These are phyloP conservation scores for Eurytoma adleriae DNA, from an alignment of 2,888 invertebrate genomes.

Conservation along the genomic window DNA sequence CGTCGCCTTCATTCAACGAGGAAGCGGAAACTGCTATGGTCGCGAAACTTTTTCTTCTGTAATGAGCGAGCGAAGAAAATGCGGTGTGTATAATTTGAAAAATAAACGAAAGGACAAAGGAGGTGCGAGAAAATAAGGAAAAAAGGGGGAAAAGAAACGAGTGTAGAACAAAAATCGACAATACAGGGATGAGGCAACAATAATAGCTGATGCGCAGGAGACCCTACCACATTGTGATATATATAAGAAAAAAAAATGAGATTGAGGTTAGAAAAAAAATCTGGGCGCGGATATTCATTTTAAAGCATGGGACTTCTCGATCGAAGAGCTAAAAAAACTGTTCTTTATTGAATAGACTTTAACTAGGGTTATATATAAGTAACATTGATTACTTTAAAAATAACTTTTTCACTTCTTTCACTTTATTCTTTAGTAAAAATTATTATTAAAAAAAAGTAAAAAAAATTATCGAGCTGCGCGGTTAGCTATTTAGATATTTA, in stretches of 20 bases:
- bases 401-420: neutral
- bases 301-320: constrained; percentile 5
- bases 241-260: constrained; percentile 59
- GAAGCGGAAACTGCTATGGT: constrained; percentile 60
- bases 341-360: constrained; percentile 40
- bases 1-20: constrained; percentile 74
- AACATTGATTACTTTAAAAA: constrained; percentile 46
- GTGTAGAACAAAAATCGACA: constrained; percentile 71
- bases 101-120: neutral
- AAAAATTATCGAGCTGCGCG: no score
- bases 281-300: constrained; percentile 37
- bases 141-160: constrained; percentile 33
- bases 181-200: constrained; percentile 76
- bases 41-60: constrained; percentile 56
- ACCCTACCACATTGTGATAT: constrained; percentile 73
- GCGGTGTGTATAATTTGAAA: constrained; percentile 54
- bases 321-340: constrained; percentile 22
- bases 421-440: no score
- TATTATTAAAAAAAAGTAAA: no score
- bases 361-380: constrained; percentile 31
- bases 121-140: constrained; percentile 60
- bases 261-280: constrained; percentile 57
- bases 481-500: constrained; percentile 12
- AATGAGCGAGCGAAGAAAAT: constrained; percentile 12
- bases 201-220: constrained; percentile 71